phyloP scores from a whole-genome alignment of 1,140 invertebrate species.

The fruit fly (Drosophila melanogaster) region DNA sequence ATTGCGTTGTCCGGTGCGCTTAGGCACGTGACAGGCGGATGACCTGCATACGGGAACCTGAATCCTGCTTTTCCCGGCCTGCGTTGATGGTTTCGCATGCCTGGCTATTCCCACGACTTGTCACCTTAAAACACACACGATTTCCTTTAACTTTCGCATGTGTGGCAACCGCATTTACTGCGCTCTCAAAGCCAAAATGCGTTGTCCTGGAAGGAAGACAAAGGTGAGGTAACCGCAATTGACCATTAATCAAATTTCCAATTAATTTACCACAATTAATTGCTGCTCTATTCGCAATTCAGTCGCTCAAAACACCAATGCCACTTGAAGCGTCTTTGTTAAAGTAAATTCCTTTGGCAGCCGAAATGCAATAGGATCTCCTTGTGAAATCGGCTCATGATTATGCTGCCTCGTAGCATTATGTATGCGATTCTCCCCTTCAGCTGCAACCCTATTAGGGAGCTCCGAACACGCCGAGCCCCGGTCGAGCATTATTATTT shows the following conservation, averaged over 20 bases:
- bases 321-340: background rate
- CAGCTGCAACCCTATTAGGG: constrained; percentile 6
- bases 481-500: constrained; percentile 61
- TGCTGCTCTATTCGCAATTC: constrained; percentile 63
- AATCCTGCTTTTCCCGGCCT: background rate
- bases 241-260: constrained; percentile 78
- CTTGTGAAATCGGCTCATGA: constrained; percentile 15
- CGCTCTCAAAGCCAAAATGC: constrained; percentile 55
- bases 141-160: constrained; percentile 3
- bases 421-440: constrained; percentile 14
- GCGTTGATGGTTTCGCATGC: constrained; percentile 14
- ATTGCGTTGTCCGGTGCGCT: constrained; percentile 43
- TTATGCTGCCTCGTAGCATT: background rate
- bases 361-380: constrained; percentile 12
- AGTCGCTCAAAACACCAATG: background rate
- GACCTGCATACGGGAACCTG: constrained; percentile 16
- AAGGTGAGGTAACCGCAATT: constrained; percentile 40
- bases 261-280: constrained; percentile 81
- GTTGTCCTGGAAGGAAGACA: constrained; percentile 49
- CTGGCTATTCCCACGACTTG: constrained; percentile 64
- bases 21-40: constrained; percentile 70
- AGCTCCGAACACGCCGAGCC: constrained; percentile 3
- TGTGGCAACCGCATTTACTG: constrained; percentile 29
- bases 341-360: constrained; percentile 1
- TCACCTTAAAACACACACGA: constrained; percentile 33